Evolutionary conservation across 2,797 vertebrate species (phyloP).

Genomic region (Ataeniobius toweri): DNA sequence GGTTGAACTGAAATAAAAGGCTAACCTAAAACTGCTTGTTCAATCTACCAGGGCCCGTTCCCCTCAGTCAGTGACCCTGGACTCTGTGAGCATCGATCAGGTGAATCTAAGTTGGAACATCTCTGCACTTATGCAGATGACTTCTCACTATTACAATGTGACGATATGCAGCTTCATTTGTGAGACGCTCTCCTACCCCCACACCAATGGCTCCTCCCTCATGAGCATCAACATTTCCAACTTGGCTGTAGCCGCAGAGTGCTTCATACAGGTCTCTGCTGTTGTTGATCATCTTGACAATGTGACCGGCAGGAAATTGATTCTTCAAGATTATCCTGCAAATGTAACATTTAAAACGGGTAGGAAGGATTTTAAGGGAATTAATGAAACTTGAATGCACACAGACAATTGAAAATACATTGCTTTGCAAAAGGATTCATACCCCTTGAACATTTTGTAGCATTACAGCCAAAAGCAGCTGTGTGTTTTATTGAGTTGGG

Average conservation of each 20-base stretch:
- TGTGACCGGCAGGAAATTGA: neutral
- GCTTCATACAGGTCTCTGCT: slow-evolving; percentile 30
- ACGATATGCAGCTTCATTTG: slow-evolving; percentile 27
- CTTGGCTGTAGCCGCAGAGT: slow-evolving; percentile 32
- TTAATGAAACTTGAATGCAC: neutral
- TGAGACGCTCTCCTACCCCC: neutral
- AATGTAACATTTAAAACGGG: slow-evolving; percentile 32
- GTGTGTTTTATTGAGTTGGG: too few relatives aligned
- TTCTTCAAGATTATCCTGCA: slow-evolving; percentile 25
- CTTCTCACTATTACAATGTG: slow-evolving; percentile 49
- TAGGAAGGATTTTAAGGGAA: neutral
- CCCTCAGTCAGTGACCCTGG: slow-evolving; percentile 21
- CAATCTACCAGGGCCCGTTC: slow-evolving; percentile 42
- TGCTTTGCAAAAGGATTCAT: neutral
- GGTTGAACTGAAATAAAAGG: neutral
- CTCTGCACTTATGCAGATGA: slow-evolving; percentile 47
- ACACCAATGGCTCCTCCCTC: slow-evolving; percentile 1
- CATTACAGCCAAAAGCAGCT: neutral
- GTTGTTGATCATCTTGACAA: slow-evolving; percentile 26
- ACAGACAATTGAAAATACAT: neutral
- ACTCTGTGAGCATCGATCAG: slow-evolving; percentile 6
- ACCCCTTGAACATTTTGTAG: neutral
- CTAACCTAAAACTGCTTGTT: neutral
- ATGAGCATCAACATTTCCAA: slow-evolving; percentile 41
- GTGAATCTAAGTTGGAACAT: slow-evolving; percentile 49